phyloP scores from a whole-genome alignment of 2,113 vertebrate genomes.

The Syngnathus typhle region DNA sequence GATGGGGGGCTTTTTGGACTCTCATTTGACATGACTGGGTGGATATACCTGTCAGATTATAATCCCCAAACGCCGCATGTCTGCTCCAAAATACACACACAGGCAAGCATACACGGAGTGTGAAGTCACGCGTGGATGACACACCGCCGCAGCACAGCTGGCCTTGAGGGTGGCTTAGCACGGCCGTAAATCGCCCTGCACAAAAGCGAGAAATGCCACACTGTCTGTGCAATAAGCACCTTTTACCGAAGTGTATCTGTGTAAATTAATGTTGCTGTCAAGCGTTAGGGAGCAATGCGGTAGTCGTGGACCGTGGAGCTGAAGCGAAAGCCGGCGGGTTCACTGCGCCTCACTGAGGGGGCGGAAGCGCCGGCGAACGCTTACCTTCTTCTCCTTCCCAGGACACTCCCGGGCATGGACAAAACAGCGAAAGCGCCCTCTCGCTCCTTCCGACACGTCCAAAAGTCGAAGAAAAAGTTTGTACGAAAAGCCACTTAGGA shows the following conservation, averaged over 20 bases:
- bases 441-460: constrained; percentile 19
- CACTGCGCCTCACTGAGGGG: constrained; percentile 17
- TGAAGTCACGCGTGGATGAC: constrained; percentile 58
- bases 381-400: constrained; percentile 70
- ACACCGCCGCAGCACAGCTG: constrained; percentile 33
- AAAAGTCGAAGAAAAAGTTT: constrained; percentile 27
- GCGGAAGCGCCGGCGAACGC: constrained; percentile 21
- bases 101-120: constrained; percentile 20
- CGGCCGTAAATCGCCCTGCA: constrained; percentile 9
- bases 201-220: not conserved
- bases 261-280: constrained; percentile 17
- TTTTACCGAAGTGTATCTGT: not conserved
- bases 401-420: constrained; percentile 67
- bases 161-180: constrained; percentile 17
- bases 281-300: constrained; percentile 49
- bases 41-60: not conserved
- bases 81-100: constrained; percentile 4
- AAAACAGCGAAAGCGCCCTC: constrained; percentile 25
- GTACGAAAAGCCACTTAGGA: not conserved
- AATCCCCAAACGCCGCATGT: not conserved
- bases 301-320: constrained; percentile 42
- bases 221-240: not conserved
- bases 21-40: constrained; percentile 3
- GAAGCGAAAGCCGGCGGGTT: constrained; percentile 32
- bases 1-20: not conserved